Base-by-base conservation (phyloP, 2,113 vertebrate genomes). In the Xenopus laevis region DNA sequence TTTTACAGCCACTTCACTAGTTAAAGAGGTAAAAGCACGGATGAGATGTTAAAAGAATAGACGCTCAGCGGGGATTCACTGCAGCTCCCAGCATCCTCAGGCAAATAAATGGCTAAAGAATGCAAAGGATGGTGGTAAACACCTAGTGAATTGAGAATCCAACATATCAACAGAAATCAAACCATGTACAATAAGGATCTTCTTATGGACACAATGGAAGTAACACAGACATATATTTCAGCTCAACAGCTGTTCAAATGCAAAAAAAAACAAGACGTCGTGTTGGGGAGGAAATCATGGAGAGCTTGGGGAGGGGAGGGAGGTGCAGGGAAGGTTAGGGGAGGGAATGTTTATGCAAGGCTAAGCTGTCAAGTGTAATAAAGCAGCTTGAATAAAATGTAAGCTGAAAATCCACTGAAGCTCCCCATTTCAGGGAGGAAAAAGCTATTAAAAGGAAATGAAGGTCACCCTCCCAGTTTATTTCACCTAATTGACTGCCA, bases 401-500 rank as follows among this genome's bases (percentile, higher is more conserved):
- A 91, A 92, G 89, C 89, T 88, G 86, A 91, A 93, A 93, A 91
- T 91, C 88, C 90, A 94, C 90, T 90, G 92, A 91, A 91, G 91
- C 91, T 92, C 90, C 91, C 88, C 83, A 88, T 93, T 95, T 94
- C 86, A 86, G 86, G 83, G 87, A 90, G 85, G 84, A 91, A 91
- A 88, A 88, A 92, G 89, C 91, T 93, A 92, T 91, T 91, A 93
- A 87, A 91, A 92, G 91, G 92, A 92, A 93, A 94, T 94, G 94
- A 96, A 97, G 94, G 95, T 96, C 96, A 96, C 92, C 91, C 92
- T 89, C 89, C 92, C 92, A 93, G 93, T 93, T 96, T 96, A 95
- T 96, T 94, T 97, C 94, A 95, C 89, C 93, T 97, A 98, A 98
- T 96, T 96, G 95, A 96, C 93, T 93, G 86, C 88, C 91, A 93